Evolutionary conservation across 2,888 invertebrate genomes (phyloP), one percentile per base, ranked within the genome.

Genomic region (Leptura quadrifasciata): DNA sequence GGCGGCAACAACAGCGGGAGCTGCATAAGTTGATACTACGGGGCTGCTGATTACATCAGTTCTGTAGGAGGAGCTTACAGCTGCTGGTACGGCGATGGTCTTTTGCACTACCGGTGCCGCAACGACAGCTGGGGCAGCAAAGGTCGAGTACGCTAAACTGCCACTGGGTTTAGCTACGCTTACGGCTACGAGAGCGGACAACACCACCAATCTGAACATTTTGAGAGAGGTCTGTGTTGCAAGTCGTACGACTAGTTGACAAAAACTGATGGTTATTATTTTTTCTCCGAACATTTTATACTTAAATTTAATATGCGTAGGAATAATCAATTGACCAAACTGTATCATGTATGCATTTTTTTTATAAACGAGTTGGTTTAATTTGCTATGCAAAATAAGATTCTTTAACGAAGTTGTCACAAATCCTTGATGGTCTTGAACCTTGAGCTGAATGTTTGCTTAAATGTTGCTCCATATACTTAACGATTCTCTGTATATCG

Each of bases 141-240:
- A 76, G 15, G 79, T 76, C 6, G 79, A 65, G 54, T 71, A 72
- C 67, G 72, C 75, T 31, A 75, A 21, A 12, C 57, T 86, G 86
- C 79, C 89, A 74, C 74, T 89, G 84, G 79, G 89, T 84, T 92
- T 93, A 85, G 91, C 90, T 76, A 91, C 93, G 86, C n/a, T 39
- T 31, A 92, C 89, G 80, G 92, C 91, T 86, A 91, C 89, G 80
- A 93, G 89, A 89, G 92, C 92, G 89, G 91, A 92, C 88, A 93
- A 86, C 83, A 86, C 86, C 85, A 86, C 86, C 84, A 86, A 84
- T 81, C 85, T 86, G 82, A 85, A 86, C 86, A 86, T 86, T 78
- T 85, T 85, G 80, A 64, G 78, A 72, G 76, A 83, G 84, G 83
- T 84, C 83, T 85, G 84, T 83, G 84, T 82, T 81, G 83, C 39